Base-by-base conservation (phyloP, 2,888 invertebrate genomes). In the Pterostichus niger region DNA sequence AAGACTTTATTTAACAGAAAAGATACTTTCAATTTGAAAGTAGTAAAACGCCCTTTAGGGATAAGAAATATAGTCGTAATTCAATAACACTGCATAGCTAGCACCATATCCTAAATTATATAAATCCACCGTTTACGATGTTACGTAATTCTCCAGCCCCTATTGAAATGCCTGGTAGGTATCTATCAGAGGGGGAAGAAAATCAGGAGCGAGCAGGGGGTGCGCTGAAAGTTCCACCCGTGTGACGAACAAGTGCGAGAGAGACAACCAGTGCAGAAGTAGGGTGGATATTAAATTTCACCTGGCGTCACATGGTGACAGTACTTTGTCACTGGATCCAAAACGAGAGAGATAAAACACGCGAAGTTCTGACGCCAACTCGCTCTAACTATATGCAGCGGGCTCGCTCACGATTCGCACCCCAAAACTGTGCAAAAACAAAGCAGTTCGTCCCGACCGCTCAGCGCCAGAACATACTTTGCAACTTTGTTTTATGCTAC, bases 301-400 rank as follows among this genome's bases (percentile, higher is more conserved):
- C 90, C 90, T 90, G 90, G 89, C 90, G 90, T 89, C 90, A 90
- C 89, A 88, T 89, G 90, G 88, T 88, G 88, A 87, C 87, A 85
- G 89, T 89, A 88, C 88, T 90, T 89, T 89, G 89, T 90, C 89
- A 89, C 86, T 86, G 85, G 85, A 86, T 85, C 86, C 85, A 84
- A 83, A 73, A 83, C 84, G 77, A 84, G 84, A 54, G 76, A 84
- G 75, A 84, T 15, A 68, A 79, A 59, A 73, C 59, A 71, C 54
- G 10, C 40, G 44, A 82, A 82, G 81, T 82, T 82, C 15, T 73
- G 13, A 9, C 9, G 35, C 56, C 40, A 15, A 31, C 82, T 46
- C 33, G 59, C 17, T 82, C 75, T 82, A 54, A 82, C 82, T 82
- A 82, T 82, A 82, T 82, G 82, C 82, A 82, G 44, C 56, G 71